A percentile compares a stretch with the other conserved stretches of the same genome.
Conservation (phyloP, 1,140 invertebrate genomes). For the Rhagoletis zephyria region DNA sequence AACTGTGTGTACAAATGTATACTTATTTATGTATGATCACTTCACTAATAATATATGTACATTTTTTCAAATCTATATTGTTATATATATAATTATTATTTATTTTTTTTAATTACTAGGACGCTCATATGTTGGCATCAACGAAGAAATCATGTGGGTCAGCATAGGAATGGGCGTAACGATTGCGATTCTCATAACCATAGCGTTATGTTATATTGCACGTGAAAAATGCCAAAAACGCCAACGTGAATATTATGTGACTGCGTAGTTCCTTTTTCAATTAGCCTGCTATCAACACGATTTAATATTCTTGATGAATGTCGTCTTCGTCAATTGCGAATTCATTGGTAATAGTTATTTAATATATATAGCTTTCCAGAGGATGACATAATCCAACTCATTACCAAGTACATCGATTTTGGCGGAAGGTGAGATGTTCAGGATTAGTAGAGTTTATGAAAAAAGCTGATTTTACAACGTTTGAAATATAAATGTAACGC, state of each 20-base stretch:
- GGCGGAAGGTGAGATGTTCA: background rate
- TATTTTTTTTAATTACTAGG: slow-evolving; percentile 74
- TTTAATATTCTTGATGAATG: background rate
- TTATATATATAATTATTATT: background rate
- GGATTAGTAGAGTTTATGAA: background rate
- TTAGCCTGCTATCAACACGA: background rate
- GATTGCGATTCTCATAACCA: slow-evolving; percentile 85
- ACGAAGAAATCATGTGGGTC: slow-evolving; percentile 89
- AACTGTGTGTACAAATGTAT: background rate
- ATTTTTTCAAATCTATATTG: background rate
- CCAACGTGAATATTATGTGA: slow-evolving; percentile 79
- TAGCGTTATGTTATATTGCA: slow-evolving; percentile 85
- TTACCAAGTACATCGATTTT: background rate
- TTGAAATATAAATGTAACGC: slow-evolving; percentile 31
- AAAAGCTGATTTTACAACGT: background rate
- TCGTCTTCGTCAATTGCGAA: background rate
- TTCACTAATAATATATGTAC: background rate
- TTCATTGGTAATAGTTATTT: too few relatives aligned
- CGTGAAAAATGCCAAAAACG: slow-evolving; percentile 85
- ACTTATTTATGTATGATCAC: background rate
- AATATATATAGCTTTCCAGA: too few relatives aligned
- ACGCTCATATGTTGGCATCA: slow-evolving; percentile 84
- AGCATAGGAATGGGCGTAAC: slow-evolving; percentile 88
- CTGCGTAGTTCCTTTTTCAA: slow-evolving; percentile 75
- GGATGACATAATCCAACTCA: background rate